Base-by-base conservation (phyloP, 2,888 invertebrate species). In the Mimumesa dahlbomi region DNA sequence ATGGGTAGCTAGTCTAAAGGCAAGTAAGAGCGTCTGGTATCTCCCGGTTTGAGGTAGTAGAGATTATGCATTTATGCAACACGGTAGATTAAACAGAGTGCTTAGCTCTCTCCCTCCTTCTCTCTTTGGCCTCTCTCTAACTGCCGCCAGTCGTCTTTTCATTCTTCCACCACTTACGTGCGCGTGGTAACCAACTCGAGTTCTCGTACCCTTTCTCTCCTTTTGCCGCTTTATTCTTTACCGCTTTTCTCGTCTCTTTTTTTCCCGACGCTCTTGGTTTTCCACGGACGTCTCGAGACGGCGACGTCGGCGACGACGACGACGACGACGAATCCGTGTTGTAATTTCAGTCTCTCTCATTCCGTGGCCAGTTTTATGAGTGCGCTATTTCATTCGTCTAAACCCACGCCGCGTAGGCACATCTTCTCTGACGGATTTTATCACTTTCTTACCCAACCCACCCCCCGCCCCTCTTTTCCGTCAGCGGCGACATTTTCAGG, bases 21-120 rank as follows among this genome's bases (percentile, higher is more conserved):
- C 57, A 54, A 57, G 52, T 38, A 34, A 53, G 46, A 57, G 50
- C 56, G 52, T 46, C 71, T 21, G 19, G 42, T 45, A 48, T 48
- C 46, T 63, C 61, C 58, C 46, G 22, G 45, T 65, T 66, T 18
- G 62, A 45, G 56, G 48, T 36, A 50, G 62, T 57, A 34, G 56
- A 74, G 77, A 82, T 84, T 84, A 85, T 85, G 82, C 81, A 84
- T 85, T 85, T 85, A 85, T 84, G 83, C 82, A 82, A 82, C 80
- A 77, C 76, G 79, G 75, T 83, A 81, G 77, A 85, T 85, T 85
- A 82, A 84, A 75, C 79, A 70, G 76, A 82, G 81, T 78, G 72
- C 81, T 82, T 77, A 72, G 61, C 52, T 54, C 50, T 46, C 40
- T 43, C 43, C 7, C 31, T 31, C 42, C 63, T 19, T 16, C 36